Evolutionary conservation across 2,113 vertebrate species (phyloP).

Genomic region (Cariama cristata): DNA sequence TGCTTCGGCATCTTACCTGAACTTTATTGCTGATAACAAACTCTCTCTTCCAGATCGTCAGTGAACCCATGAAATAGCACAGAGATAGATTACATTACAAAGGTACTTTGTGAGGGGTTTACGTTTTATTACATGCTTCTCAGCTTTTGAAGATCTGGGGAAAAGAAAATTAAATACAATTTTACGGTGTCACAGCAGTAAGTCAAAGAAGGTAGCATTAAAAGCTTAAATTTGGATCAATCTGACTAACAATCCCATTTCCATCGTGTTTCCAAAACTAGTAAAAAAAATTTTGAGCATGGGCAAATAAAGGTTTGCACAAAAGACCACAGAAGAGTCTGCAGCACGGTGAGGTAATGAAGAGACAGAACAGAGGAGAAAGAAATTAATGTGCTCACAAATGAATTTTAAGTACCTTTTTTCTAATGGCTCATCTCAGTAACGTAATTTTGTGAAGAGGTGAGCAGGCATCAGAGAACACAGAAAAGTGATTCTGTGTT

Average conservation of each 20-base stretch:
- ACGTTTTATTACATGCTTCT: background rate
- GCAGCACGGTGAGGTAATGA: background rate
- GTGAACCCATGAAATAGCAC: background rate
- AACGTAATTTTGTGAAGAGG: background rate
- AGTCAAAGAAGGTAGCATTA: background rate
- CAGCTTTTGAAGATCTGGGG: background rate
- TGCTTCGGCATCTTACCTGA: background rate
- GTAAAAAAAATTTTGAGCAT: background rate
- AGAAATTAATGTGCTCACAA: background rate
- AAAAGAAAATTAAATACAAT: background rate
- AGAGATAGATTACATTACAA: background rate
- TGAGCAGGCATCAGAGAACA: background rate
- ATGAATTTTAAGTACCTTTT: background rate
- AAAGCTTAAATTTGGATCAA: background rate
- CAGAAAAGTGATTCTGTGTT: background rate
- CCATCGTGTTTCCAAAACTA: background rate
- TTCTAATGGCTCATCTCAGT: background rate
- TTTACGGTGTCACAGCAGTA: background rate
- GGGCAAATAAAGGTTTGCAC: background rate
- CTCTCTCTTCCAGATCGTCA: background rate
- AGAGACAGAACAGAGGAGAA: background rate
- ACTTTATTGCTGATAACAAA: slow-evolving; percentile 14
- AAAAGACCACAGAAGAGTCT: background rate
- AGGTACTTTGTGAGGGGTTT: slow-evolving; percentile 12
- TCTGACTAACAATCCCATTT: background rate